Evolutionary conservation across 2,113 vertebrate genomes (phyloP).

Genomic region (Corvus hawaiiensis): DNA sequence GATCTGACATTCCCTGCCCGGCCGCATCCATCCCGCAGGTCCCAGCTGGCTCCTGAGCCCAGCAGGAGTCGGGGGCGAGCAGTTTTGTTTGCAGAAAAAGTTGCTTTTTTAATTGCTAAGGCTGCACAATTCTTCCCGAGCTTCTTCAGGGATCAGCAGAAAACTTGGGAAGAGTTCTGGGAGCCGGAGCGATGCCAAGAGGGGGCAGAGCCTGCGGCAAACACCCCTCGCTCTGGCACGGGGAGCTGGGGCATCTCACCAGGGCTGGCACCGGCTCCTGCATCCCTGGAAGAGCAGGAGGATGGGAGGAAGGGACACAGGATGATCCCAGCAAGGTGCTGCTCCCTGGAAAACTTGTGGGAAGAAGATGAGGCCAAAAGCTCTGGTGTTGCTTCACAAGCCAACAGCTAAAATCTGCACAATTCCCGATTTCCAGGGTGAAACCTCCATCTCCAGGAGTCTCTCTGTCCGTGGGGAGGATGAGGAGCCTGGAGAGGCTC

Average conservation of each 20-base stretch:
- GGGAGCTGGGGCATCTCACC: neutral
- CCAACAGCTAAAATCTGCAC: neutral
- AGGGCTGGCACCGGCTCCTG: rapidly evolving
- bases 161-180: conserved; percentile 1
- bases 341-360: rapidly evolving
- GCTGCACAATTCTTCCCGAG: neutral
- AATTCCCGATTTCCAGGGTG: rapidly evolving
- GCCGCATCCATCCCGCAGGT: neutral
- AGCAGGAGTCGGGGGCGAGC: neutral
- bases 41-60: neutral
- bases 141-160: conserved; percentile 13
- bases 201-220: neutral
- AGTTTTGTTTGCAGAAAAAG: neutral
- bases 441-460: neutral
- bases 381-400: rapidly evolving
- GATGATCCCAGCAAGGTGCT: neutral
- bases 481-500: neutral
- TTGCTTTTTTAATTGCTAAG: neutral
- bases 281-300: neutral
- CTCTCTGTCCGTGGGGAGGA: neutral
- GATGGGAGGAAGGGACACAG: neutral
- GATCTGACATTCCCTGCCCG: neutral
- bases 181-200: neutral
- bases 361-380: neutral
- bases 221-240: rapidly evolving